Evolutionary conservation across 1,140 invertebrate species (phyloP), one percentile per base, ranked within the genome.

Genomic region (Caenorhabditis remanei): DNA sequence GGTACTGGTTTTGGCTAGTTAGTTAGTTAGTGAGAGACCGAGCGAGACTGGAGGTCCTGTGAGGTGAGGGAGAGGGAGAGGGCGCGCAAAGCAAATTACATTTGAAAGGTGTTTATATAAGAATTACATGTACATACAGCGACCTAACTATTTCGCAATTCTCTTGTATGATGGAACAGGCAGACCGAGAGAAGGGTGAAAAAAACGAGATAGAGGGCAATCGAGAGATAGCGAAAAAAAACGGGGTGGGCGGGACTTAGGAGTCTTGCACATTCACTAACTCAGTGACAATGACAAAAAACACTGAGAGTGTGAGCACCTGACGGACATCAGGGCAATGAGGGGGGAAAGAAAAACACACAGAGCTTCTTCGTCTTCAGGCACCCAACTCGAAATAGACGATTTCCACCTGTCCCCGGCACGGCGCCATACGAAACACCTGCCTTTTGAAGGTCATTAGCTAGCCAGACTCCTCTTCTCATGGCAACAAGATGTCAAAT

Each of bases 51-150:
- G n/a, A n/a, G 67, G 41, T 16, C n/a, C 19, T 21, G 16, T 46
- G 11, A 53, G 50, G 9, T 11, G 9, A 14, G 50, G 50, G 13
- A 16, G 9, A 16, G 13, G 46, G 71, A 24, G 46, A 16, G 46
- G 71, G 46, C 43, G 71, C 71, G 46, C 71, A 79, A 79, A 79
- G 71, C 46, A 79, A 79, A 79, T 79, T 79, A 79, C 71, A 50
- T 79, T 79, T 50, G 71, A 79, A 71, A 79, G 71, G 71, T 79
- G 46, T 79, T 79, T 79, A 79, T 79, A 79, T 79, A 79, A 53
- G 71, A 79, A 79, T 79, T 79, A 79, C 71, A 79, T 79, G 71
- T 79, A 79, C 46, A 48, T 79, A 53, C 71, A 41, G 41, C 65
- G 65, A 71, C 65, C 32, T 71, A 79, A 79, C 43, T 50, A 79